Percentiles rank a stretch among this genome's conserved stretches.
phyloP scores from a whole-genome alignment of 2,113 vertebrate species.

The Mobula hypostoma region DNA sequence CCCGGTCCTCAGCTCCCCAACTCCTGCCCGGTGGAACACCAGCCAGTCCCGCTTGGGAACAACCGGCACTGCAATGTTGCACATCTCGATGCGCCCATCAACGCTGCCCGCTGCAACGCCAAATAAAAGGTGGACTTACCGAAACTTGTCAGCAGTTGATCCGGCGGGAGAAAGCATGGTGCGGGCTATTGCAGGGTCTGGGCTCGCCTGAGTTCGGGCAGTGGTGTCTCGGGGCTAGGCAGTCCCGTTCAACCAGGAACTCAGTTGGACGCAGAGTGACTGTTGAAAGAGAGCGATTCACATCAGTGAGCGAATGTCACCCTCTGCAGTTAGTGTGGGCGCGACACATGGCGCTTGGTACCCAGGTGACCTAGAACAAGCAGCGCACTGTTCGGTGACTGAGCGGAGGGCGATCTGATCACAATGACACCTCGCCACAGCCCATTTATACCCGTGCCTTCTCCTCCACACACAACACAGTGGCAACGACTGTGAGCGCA shows the following conservation, averaged over 20 bases:
- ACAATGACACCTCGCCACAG: neutral
- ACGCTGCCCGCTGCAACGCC: too few relatives aligned
- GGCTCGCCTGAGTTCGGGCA: neutral
- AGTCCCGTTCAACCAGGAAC: neutral
- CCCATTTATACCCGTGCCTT: neutral
- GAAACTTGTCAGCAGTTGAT: constrained; percentile 20
- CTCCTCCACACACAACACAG: neutral
- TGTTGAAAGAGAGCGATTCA: neutral
- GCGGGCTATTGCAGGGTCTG: neutral
- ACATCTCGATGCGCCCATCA: too few relatives aligned
- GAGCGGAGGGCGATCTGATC: neutral
- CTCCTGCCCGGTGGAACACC: neutral
- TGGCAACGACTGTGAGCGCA: neutral
- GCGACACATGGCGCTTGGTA: neutral
- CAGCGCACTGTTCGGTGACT: neutral
- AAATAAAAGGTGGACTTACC: neutral
- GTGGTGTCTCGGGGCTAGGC: neutral
- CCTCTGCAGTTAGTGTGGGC: neutral
- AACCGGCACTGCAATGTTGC: neutral
- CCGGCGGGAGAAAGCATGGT: neutral
- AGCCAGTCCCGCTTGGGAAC: neutral
- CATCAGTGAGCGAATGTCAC: neutral
- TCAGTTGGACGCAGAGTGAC: neutral
- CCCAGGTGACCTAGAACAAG: neutral
- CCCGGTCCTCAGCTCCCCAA: neutral